Evolutionary conservation across 1,140 invertebrate genomes (phyloP).

Genomic region (Hestina assimilis): DNA sequence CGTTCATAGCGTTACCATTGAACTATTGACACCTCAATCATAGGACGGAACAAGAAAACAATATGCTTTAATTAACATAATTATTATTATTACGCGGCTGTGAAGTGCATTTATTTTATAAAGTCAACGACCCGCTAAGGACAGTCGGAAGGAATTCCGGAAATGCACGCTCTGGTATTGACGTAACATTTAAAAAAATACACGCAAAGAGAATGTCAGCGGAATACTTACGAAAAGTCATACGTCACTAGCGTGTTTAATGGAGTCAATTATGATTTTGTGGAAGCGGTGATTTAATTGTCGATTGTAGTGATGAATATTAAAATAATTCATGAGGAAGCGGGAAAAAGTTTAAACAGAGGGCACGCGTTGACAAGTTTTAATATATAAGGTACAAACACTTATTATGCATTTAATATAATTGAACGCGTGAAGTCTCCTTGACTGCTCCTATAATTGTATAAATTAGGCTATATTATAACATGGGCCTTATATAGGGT

Average conservation of each 20-base stretch:
- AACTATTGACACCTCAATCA: background rate
- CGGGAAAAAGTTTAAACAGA: too few species aligned
- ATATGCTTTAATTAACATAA: background rate
- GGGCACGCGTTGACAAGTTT: too few species aligned
- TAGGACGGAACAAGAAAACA: background rate
- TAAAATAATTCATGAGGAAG: too few species aligned
- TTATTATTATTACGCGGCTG: background rate
- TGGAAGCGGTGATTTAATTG: too few species aligned
- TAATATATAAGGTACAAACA: too few species aligned
- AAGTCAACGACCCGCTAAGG: constrained; percentile 18
- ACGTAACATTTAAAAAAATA: constrained; percentile 16
- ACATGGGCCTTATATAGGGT: too few species aligned
- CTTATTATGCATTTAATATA: too few species aligned
- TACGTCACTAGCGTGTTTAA: constrained; percentile 12
- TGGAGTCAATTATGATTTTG: background rate
- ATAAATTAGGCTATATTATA: too few species aligned
- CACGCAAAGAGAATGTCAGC: constrained; percentile 8
- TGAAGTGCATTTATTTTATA: background rate
- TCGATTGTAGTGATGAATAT: too few species aligned
- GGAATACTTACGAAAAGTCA: constrained; percentile 4
- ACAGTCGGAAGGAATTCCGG: constrained; percentile 15
- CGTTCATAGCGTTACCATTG: too few species aligned
- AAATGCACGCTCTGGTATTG: constrained; percentile 1
- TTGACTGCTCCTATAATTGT: too few species aligned
- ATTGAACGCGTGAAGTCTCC: too few species aligned